A percentile compares a stretch with the other conserved stretches of the same genome.
These are phyloP conservation scores for Palythoa heliodiscus DNA, from an alignment of 92 coral and sea anemone genomes.

Conservation along the genomic window DNA sequence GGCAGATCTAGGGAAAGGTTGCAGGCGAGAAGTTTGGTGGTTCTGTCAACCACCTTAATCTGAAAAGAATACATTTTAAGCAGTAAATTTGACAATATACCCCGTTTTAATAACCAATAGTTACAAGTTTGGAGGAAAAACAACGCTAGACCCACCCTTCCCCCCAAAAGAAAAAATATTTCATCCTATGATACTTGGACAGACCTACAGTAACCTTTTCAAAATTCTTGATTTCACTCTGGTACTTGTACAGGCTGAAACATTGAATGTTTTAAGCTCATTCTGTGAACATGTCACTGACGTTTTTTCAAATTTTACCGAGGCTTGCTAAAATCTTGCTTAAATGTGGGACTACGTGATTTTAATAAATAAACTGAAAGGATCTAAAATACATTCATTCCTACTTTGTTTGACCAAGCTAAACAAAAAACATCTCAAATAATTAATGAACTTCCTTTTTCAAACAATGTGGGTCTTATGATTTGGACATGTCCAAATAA, in stretches of 20 bases:
- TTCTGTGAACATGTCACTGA: neutral
- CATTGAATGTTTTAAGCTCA: neutral
- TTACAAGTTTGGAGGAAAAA: neutral
- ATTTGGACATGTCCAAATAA: neutral
- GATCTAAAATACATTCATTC: neutral
- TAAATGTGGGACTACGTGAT: neutral
- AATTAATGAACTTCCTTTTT: neutral
- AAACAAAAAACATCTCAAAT: neutral
- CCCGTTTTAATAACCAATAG: neutral
- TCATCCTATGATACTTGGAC: neutral
- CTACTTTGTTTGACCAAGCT: neutral
- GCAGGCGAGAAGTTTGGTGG: neutral
- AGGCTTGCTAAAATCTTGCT: neutral
- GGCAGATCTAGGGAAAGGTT: neutral
- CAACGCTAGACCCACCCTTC: no score
- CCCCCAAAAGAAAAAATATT: neutral
- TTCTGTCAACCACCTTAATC: neutral
- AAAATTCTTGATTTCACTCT: neutral
- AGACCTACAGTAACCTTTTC: neutral
- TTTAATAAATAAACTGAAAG: slow-evolving; percentile 10
- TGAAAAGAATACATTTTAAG: neutral
- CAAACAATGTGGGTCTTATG: neutral
- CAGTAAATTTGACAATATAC: neutral
- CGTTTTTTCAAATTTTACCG: neutral
- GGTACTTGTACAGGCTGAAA: neutral